Evolutionary conservation across 2,113 vertebrate species (phyloP).

Genomic region (Desmodus rotundus): DNA sequence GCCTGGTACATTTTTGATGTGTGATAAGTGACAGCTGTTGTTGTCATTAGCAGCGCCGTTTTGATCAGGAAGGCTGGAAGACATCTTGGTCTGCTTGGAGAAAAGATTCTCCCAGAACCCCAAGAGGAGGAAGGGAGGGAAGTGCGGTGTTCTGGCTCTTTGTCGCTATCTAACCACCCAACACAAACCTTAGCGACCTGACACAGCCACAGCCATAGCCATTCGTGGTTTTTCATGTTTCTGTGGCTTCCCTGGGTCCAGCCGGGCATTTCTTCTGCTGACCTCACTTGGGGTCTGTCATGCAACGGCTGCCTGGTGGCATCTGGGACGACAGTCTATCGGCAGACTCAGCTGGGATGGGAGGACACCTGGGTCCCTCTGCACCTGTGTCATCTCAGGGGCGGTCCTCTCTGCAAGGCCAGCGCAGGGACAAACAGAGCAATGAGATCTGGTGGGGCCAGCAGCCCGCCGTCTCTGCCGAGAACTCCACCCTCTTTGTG

Average conservation of each 20-base stretch:
- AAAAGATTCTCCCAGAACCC: not conserved
- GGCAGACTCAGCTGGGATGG: not conserved
- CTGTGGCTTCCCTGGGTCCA: not conserved
- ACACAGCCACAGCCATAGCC: fast-evolving
- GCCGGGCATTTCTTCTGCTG: not conserved
- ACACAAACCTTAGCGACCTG: not conserved
- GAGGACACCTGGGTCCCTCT: not conserved
- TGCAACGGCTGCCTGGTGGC: not conserved
- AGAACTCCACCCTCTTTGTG: no score
- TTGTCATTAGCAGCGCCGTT: fast-evolving
- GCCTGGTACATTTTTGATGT: not conserved
- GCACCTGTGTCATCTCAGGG: not conserved
- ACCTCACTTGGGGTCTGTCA: not conserved
- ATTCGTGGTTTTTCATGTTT: fast-evolving
- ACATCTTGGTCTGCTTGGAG: not conserved
- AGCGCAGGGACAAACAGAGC: fast-evolving
- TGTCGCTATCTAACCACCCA: no score
- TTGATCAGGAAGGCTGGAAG: not conserved
- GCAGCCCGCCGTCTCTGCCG: not conserved
- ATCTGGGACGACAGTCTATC: not conserved
- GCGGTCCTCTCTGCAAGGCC: not conserved
- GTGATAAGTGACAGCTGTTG: fast-evolving
- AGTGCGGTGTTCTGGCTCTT: fast-evolving
- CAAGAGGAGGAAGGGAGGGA: not conserved
- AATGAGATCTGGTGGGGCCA: fast-evolving